Evolutionary conservation across 1,140 invertebrate species (phyloP).

Genomic region (Bombus polaris): DNA sequence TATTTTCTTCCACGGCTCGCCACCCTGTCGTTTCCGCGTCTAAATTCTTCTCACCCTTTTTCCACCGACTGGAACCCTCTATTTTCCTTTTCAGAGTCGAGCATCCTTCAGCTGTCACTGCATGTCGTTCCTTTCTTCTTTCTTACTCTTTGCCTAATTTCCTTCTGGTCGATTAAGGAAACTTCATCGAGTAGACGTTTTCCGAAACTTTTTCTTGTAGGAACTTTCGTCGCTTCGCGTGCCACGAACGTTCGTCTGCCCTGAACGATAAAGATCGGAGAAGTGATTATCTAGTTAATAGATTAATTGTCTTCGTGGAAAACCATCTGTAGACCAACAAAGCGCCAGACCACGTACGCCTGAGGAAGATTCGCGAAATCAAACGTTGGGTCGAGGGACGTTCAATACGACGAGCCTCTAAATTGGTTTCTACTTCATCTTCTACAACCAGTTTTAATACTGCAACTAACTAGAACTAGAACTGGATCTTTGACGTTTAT

Average conservation of each 20-base stretch:
- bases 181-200: neutral
- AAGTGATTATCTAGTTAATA: slow-evolving; percentile 1
- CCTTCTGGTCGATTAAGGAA: neutral
- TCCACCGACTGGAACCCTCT: slow-evolving; percentile 35
- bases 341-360: neutral
- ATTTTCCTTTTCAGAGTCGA: slow-evolving; percentile 45
- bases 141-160: neutral
- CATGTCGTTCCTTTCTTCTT: neutral
- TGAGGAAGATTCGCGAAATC: neutral
- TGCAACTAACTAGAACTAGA: neutral
- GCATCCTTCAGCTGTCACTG: slow-evolving; percentile 49
- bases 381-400: neutral
- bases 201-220: no score
- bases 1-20: slow-evolving; percentile 9
- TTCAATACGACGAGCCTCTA: neutral
- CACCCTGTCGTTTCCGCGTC: slow-evolving; percentile 57
- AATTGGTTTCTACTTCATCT: neutral
- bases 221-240: neutral
- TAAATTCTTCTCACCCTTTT: slow-evolving; percentile 58
- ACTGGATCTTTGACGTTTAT: no score
- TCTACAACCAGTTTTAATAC: neutral
- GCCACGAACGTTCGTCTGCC: neutral
- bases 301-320: slow-evolving; percentile 7
- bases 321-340: neutral
- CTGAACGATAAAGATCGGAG: neutral